Evolutionary conservation across 1,140 invertebrate species (phyloP), one percentile per base, ranked within the genome.

Genomic region (Tenebrio molitor): DNA sequence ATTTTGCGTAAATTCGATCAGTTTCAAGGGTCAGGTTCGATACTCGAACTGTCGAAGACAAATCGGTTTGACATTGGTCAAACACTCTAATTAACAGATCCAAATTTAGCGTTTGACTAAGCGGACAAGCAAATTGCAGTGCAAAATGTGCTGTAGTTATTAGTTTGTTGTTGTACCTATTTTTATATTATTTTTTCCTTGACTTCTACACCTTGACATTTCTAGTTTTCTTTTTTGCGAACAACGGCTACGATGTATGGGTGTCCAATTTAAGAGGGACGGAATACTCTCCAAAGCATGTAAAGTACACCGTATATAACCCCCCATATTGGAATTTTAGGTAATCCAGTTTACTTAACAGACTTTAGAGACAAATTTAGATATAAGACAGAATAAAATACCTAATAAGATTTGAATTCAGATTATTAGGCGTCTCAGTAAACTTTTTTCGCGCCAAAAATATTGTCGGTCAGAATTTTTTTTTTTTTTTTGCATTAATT

Each of bases 191-290:
- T n/a, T n/a, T n/a, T n/a, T n/a, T n/a, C n/a, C n/a, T n/a, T n/a
- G n/a, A n/a, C n/a, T n/a, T n/a, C n/a, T n/a, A n/a, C n/a, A n/a
- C n/a, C n/a, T n/a, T n/a, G n/a, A n/a, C 50, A 67, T 72, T 74
- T 76, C 29, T 14, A 78, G 77, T 75, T 36, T 77, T 77, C 50
- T 21, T 73, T 44, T 69, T 78, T 10, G 83, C 85, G 15, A 85
- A 88, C 76, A 84, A 83, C 17, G 86, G 87, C 0, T 90, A 86
- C 71, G 90, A 91, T 80, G 90, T 91, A 0, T 91, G 89, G 89
- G 14, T 91, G 5, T 87, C 87, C 7, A 93, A 92, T 83, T 85
- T 83, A 7, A 79, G 91, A 16, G 91, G 91, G 33, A 92, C 88
- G 71, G 85, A 80, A 2, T 89, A 90, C 74, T 87, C 88, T 2